Evolutionary conservation across 2,797 vertebrate genomes (phyloP).

Genomic region (Parotocinclus haroldoi): DNA sequence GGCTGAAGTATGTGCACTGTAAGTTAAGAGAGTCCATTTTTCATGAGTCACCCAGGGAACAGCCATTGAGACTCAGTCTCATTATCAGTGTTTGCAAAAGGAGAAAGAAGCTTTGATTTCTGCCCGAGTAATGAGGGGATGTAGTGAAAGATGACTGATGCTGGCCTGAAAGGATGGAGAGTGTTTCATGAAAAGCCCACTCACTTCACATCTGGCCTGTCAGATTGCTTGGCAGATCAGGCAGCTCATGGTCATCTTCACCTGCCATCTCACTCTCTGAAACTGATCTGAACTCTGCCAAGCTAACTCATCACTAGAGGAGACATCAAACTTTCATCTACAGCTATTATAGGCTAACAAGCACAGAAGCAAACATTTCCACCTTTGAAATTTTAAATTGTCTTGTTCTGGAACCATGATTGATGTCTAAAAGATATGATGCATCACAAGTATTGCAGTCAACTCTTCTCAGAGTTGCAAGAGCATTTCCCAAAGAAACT

Average conservation of each 20-base stretch:
- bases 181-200: slow-evolving; percentile 18
- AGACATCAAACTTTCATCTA: slow-evolving; percentile 22
- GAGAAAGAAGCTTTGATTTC: slow-evolving; percentile 15
- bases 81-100: slow-evolving; percentile 28
- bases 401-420: slow-evolving; percentile 20
- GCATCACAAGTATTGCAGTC: slow-evolving; percentile 37
- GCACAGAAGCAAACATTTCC: slow-evolving; percentile 14
- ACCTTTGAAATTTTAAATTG: slow-evolving; percentile 30
- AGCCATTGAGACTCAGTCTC: slow-evolving; percentile 1
- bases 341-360: slow-evolving; percentile 2
- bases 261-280: slow-evolving; percentile 7
- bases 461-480: slow-evolving; percentile 40
- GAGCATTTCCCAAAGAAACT: slow-evolving; percentile 32
- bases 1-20: slow-evolving; percentile 2
- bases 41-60: background rate
- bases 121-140: slow-evolving; percentile 8
- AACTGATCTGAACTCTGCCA: slow-evolving; percentile 11
- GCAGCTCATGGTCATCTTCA: slow-evolving; percentile 22
- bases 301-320: slow-evolving; percentile 1
- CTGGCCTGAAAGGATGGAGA: slow-evolving; percentile 5
- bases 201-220: slow-evolving; percentile 34
- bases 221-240: slow-evolving; percentile 28
- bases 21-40: slow-evolving; percentile 4
- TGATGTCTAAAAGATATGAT: slow-evolving; percentile 43
- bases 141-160: slow-evolving; percentile 5